Evolutionary conservation across 2,113 vertebrate species (phyloP), one percentile per base, ranked within the genome.

Genomic region (Gila orcuttii): DNA sequence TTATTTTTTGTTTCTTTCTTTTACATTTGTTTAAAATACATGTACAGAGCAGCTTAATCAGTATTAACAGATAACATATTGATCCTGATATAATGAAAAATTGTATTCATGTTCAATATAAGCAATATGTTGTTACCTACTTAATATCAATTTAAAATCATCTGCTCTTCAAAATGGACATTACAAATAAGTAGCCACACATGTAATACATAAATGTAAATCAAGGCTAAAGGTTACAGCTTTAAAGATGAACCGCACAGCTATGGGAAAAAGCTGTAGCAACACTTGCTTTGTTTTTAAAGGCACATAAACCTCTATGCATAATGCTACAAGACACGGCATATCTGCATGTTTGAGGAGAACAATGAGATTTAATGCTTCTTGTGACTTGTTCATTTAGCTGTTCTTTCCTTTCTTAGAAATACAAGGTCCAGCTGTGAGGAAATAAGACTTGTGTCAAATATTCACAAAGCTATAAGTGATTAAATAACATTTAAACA

Each of bases 271-370:
- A 60, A 76, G 92, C 86, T 93, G 90, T 90, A 92, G 93, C 92
- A 88, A 89, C 89, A 47, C 28, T 74, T 83, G 83, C 85, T 85
- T 78, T 59, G 92, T 82, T 89, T 90, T 89, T 89, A 88, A 94
- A 95, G 94, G 94, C 94, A 94, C 93, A 92, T 73, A 85, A 64
- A 94, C 91, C 91, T 92, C 90, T 89, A 88, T 87, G 91, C 91
- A 89, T 90, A 92, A 85, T 83, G 92, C 90, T 90, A 92, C 73
- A 59, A 31, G n/a, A 88, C 57, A 79, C 52, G 39, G 71, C 59
- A 84, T 55, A 69, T 55, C 75, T 19, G 39, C 45, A 74, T 77
- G 82, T 71, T 69, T 62, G 42, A 71, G 71, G 45, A 59, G 6
- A 68, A 59, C 31, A 39, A 33, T 52, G 36, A 82, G 55, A 76